Evolutionary conservation across 2,797 vertebrate species (phyloP), one percentile per base, ranked within the genome.

Genomic region (Smutsia gigantea): DNA sequence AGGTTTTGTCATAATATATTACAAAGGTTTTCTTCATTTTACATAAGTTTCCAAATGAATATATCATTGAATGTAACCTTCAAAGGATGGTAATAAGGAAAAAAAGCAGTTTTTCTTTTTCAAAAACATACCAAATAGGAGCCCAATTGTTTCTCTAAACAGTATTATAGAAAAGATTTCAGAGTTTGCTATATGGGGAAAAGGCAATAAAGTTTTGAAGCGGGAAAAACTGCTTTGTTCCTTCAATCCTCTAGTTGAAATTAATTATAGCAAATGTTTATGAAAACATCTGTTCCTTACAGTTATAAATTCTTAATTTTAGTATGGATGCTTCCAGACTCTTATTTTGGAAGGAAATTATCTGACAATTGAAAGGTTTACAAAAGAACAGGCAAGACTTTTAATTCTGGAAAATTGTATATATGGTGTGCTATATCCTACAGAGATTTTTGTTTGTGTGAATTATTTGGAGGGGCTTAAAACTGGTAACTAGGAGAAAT

Each of bases 211-310:
- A 98, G 98, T 99, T 99, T 98, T 98, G 98, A 99, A 98, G 97
- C 97, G 74, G 97, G 98, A 98, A 98, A 98, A 98, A 98, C 94
- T 97, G 98, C 98, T 98, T 98, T 99, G 98, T 98, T 98, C 98
- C 98, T 98, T 98, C 98, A 98, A 98, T 98, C 98, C 98, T 98
- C 98, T 98, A 98, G 98, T 98, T 98, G 98, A 99, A 99, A 99
- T 99, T 98, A 99, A 99, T 99, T 99, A 99, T 98, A 98, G 98
- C 98, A 98, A 99, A 99, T 99, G 98, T 98, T 99, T 99, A 99
- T 99, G 98, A 99, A 99, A 99, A 99, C 98, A 99, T 99, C 98
- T 99, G 98, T 98, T 99, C 98, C 98, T 98, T 97, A 98, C 95
- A 98, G 98, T 98, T 98, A 98, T 98, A 99, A 98, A 98, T 98